A percentile compares a stretch with the other conserved stretches of the same genome.
phyloP scores from a whole-genome alignment of 2,113 vertebrate genomes.

The Polyodon spathula region DNA sequence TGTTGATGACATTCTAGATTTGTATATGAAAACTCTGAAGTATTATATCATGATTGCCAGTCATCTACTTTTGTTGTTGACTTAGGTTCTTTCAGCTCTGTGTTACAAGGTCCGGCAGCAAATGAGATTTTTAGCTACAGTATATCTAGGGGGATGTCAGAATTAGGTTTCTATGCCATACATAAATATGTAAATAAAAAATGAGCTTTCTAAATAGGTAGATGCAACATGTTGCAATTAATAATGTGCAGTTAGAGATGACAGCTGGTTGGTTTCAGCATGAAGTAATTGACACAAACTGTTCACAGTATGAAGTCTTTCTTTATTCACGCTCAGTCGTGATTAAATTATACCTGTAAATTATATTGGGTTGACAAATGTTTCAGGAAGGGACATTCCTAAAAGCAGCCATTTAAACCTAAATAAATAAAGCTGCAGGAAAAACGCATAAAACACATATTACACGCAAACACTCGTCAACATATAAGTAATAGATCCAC shows the following conservation, averaged over 20 bases:
- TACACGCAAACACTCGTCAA: too few relatives aligned
- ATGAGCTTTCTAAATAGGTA: conserved; percentile 38
- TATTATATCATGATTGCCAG: conserved; percentile 43
- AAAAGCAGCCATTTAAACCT: too few relatives aligned
- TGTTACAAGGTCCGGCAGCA: conserved; percentile 36
- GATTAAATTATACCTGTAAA: conserved; percentile 35
- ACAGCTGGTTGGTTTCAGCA: conserved; percentile 33
- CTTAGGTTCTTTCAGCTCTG: conserved; percentile 23
- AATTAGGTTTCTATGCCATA: conserved; percentile 54
- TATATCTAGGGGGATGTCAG: conserved; percentile 31
- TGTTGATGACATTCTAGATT: conserved; percentile 35
- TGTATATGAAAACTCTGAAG: conserved; percentile 28
- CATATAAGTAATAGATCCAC: too few relatives aligned
- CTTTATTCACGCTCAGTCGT: conserved; percentile 41
- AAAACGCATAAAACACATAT: too few relatives aligned
- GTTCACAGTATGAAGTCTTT: conserved; percentile 19
- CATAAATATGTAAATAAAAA: conserved; percentile 51
- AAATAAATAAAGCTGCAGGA: too few relatives aligned
- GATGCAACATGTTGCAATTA: conserved; percentile 43
- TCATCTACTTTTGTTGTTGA: conserved; percentile 33
- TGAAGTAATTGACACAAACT: conserved; percentile 8
- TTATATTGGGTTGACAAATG: conserved; percentile 20
- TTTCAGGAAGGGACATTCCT: too few relatives aligned
- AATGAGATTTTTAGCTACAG: conserved; percentile 59
- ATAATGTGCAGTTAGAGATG: conserved; percentile 45